phyloP scores from a whole-genome alignment of 2,888 invertebrate genomes.

The Amphipoea lucens region DNA sequence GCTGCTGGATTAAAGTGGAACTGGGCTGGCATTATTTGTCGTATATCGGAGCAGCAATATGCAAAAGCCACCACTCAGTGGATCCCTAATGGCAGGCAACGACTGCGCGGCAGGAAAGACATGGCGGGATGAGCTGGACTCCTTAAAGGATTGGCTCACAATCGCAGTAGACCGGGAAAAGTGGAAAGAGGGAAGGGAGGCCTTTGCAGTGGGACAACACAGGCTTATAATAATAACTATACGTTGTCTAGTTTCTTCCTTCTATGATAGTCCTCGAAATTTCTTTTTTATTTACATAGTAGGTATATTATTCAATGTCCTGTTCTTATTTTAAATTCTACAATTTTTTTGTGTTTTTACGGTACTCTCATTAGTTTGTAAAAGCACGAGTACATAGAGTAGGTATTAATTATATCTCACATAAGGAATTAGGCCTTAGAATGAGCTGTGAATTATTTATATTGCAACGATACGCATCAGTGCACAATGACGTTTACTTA shows the following conservation, averaged over 20 bases:
- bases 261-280: not conserved
- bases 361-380: not conserved
- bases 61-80: too few species aligned
- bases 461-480: slow-evolving; percentile 54
- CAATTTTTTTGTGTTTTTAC: not conserved
- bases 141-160: too few species aligned
- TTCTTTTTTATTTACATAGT: not conserved
- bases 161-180: too few species aligned
- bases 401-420: not conserved
- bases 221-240: not conserved
- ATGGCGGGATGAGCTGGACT: too few species aligned
- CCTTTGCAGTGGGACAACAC: too few species aligned
- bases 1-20: too few species aligned
- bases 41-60: too few species aligned
- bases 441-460: slow-evolving; percentile 56
- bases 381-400: not conserved
- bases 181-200: too few species aligned
- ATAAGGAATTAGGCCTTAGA: slow-evolving; percentile 24
- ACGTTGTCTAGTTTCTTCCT: not conserved
- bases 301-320: not conserved
- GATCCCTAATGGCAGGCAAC: too few species aligned
- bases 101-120: too few species aligned
- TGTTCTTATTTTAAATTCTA: not conserved
- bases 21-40: too few species aligned
- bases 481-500: slow-evolving; percentile 41